phyloP scores from a whole-genome alignment of 2,797 vertebrate species.

The Diplodus puntazzo region DNA sequence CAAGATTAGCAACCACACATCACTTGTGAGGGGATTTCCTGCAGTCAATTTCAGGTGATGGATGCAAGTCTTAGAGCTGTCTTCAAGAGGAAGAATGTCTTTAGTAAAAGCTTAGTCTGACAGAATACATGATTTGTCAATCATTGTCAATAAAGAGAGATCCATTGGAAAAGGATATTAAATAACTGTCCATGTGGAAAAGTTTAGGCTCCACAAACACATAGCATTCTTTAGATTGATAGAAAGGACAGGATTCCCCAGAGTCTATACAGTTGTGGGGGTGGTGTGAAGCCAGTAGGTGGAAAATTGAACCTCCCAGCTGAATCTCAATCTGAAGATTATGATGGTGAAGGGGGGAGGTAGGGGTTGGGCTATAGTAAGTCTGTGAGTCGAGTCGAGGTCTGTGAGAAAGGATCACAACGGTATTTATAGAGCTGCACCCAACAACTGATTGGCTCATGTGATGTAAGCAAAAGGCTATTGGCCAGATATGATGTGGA shows the following conservation, averaged over 20 bases:
- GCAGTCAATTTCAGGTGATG: background rate
- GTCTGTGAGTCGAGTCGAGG: no score
- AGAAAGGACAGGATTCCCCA: background rate
- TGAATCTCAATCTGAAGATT: conserved; percentile 43
- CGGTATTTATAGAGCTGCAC: conserved; percentile 31
- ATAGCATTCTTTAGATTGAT: background rate
- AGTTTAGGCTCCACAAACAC: conserved; percentile 3
- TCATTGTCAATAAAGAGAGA: background rate
- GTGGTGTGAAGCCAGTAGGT: conserved; percentile 22
- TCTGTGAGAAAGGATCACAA: conserved; percentile 11
- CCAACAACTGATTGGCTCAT: conserved; percentile 14
- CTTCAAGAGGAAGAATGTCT: background rate
- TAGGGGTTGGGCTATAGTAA: background rate
- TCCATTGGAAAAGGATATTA: background rate
- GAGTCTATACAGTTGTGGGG: background rate
- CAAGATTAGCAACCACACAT: background rate
- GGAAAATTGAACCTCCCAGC: conserved; percentile 32
- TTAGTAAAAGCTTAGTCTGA: background rate
- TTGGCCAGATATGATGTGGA: background rate
- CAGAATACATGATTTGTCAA: background rate
- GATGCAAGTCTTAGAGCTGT: background rate
- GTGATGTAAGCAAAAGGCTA: conserved; percentile 8
- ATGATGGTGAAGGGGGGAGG: background rate
- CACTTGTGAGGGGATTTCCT: background rate
- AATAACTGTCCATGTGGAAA: background rate